A percentile compares a stretch with the other conserved stretches of the same genome.
Evolutionary conservation across 2,888 invertebrate genomes (phyloP).

Genomic region (Drosophila tanythrix): DNA sequence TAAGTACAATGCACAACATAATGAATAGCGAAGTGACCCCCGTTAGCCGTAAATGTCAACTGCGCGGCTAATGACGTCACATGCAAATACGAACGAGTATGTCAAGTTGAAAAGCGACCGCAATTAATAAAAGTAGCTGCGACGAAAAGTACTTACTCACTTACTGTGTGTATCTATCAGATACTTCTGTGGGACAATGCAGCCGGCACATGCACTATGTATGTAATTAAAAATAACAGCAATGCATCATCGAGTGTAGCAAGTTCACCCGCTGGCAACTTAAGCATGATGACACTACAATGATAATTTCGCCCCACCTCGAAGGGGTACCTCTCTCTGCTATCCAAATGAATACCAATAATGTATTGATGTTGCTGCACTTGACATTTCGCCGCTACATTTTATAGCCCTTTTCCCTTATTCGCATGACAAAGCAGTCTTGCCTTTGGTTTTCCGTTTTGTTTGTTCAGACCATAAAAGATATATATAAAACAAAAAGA

Average conservation of each 20-base stretch:
- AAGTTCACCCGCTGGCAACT: constrained; percentile 29
- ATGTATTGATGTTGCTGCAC: constrained; percentile 66
- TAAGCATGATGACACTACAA: constrained; percentile 61
- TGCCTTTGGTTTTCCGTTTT: constrained; percentile 55
- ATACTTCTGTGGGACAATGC: constrained; percentile 61
- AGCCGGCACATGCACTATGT: constrained; percentile 18
- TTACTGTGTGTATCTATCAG: constrained; percentile 39
- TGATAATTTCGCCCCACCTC: constrained; percentile 13
- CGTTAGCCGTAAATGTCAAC: constrained; percentile 74
- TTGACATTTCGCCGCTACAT: constrained; percentile 73
- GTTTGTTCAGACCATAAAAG: constrained; percentile 15
- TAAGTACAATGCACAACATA: constrained; percentile 32
- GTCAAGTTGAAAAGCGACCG: constrained; percentile 70
- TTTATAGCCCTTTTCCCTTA: constrained; percentile 61
- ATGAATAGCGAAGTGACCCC: constrained; percentile 72
- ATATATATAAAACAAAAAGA: constrained; percentile 22
- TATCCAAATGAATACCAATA: constrained; percentile 40
- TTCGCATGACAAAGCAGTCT: constrained; percentile 36
- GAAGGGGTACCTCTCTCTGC: not conserved
- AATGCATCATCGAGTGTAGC: constrained; percentile 68
- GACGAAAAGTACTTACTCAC: constrained; percentile 3
- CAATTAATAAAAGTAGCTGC: constrained; percentile 57
- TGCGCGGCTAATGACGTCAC: constrained; percentile 69
- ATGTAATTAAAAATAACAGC: constrained; percentile 77
- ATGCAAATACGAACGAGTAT: constrained; percentile 65